These are phyloP conservation scores for Heliothis virescens DNA, from an alignment of 1,140 invertebrate genomes.

Conservation along the genomic window DNA sequence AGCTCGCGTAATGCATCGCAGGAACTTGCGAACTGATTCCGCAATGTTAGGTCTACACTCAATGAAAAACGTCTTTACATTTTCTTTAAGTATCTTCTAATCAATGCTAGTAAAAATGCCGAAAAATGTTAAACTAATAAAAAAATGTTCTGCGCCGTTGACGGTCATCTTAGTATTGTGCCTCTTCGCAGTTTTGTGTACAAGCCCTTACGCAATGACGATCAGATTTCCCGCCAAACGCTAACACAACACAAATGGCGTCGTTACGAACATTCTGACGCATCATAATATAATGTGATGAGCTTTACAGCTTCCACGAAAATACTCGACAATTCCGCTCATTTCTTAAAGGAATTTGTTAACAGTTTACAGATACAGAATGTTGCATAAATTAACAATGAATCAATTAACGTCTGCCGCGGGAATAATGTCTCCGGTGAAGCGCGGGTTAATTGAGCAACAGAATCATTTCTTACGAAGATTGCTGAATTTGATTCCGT, in stretches of 20 bases:
- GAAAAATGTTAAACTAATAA: no score
- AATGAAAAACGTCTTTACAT: no score
- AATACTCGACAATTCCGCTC: not conserved
- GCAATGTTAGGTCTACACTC: no score
- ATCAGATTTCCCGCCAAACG: not conserved
- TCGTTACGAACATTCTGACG: slow-evolving; percentile 4
- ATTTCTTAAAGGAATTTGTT: not conserved
- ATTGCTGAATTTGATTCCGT: no score
- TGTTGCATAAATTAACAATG: not conserved
- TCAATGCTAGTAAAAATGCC: no score
- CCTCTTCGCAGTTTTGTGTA: no score
- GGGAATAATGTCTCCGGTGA: not conserved
- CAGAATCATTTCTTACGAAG: no score
- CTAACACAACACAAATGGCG: slow-evolving; percentile 8
- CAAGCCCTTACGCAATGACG: not conserved
- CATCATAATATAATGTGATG: not conserved
- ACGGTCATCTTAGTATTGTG: not conserved
- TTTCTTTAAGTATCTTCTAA: no score
- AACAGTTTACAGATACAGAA: not conserved
- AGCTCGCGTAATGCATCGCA: no score
- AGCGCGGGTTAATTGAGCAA: no score
- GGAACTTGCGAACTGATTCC: no score
- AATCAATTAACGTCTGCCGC: not conserved
- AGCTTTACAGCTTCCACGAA: not conserved
- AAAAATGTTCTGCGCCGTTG: no score